phyloP scores from a whole-genome alignment of 2,797 vertebrate species.

The Halcyon leucocephala region DNA sequence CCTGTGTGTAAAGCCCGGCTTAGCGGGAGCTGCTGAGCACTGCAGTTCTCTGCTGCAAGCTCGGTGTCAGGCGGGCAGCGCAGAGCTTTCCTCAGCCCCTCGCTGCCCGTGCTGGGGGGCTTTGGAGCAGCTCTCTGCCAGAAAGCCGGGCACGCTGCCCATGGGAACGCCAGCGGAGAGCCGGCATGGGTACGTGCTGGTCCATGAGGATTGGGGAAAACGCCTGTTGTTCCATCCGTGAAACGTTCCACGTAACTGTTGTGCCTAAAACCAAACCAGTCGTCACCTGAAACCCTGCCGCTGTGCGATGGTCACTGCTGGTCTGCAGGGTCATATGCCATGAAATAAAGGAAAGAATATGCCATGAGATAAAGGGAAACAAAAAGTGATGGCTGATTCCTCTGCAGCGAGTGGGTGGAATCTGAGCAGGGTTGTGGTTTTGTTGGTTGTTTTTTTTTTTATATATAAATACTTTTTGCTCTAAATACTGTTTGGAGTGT shows the following conservation, averaged over 20 bases:
- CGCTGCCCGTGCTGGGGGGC: neutral
- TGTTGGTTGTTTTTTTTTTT: neutral
- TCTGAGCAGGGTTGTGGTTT: neutral
- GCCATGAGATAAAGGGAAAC: neutral
- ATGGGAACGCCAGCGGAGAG: fast-evolving
- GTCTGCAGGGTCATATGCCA: neutral
- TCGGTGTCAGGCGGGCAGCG: neutral
- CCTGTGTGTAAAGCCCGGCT: neutral
- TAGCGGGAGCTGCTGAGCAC: conserved; percentile 9
- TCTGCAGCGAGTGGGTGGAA: neutral
- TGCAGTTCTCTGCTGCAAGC: neutral
- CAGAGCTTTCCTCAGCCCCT: neutral
- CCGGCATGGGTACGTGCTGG: neutral
- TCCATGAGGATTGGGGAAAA: fast-evolving
- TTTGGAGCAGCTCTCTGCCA: fast-evolving
- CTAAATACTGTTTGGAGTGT: fast-evolving
- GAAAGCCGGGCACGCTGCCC: neutral
- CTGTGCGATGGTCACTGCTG: neutral
- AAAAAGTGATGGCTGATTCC: neutral
- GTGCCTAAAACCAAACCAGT: fast-evolving
- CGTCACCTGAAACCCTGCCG: neutral
- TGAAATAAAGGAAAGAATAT: neutral
- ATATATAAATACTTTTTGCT: neutral
- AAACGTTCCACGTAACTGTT: fast-evolving
- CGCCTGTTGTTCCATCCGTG: fast-evolving